A percentile compares a stretch with the other conserved stretches of the same genome.
phyloP scores from a whole-genome alignment of 2,113 vertebrate genomes.

The Crotalus tigris region DNA sequence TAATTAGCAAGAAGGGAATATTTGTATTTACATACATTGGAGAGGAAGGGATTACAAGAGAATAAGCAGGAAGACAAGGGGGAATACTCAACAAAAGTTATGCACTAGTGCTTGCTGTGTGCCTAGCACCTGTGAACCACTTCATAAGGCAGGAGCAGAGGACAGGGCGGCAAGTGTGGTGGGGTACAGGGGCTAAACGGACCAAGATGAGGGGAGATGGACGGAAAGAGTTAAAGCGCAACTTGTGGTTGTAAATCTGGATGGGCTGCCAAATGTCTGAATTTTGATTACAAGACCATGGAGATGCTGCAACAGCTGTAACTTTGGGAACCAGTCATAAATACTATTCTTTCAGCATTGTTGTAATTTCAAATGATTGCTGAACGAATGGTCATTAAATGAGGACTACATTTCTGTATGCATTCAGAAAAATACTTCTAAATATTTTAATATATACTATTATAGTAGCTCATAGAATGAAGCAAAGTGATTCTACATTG shows the following conservation, averaged over 20 bases:
- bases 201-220: not conserved
- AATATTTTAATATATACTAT: not conserved
- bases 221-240: not conserved
- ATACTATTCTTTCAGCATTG: not conserved
- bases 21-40: not conserved
- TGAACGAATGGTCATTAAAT: too few species aligned
- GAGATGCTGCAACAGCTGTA: not conserved
- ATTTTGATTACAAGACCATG: not conserved
- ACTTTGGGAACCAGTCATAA: not conserved
- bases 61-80: not conserved
- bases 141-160: not conserved
- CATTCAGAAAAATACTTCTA: not conserved
- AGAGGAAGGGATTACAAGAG: not conserved
- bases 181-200: not conserved
- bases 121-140: not conserved
- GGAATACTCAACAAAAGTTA: not conserved
- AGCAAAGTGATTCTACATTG: not conserved
- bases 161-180: too few species aligned
- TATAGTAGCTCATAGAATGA: not conserved
- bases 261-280: not conserved
- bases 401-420: not conserved
- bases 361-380: not conserved
- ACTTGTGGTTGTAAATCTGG: not conserved
- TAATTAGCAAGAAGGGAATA: not conserved
- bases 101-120: not conserved